A percentile compares a stretch with the other conserved stretches of the same genome.
Evolutionary conservation across 2,113 vertebrate genomes (phyloP).

Genomic region (Cryptotis parvus): DNA sequence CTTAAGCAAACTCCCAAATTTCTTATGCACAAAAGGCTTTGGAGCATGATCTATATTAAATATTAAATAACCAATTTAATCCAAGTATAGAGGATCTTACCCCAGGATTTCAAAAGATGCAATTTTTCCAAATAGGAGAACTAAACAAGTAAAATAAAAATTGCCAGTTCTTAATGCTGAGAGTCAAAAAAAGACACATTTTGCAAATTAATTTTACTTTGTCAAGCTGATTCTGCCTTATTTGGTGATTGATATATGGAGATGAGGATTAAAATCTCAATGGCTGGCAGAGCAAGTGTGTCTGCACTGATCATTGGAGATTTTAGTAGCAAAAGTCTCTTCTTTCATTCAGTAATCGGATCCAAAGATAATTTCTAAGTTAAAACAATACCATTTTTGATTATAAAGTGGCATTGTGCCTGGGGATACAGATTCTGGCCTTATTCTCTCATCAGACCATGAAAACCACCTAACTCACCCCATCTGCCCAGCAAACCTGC

Average conservation of each 20-base stretch:
- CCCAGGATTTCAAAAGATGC: constrained; percentile 20
- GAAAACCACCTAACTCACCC: neutral
- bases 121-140: constrained; percentile 44
- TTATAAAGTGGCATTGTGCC: neutral
- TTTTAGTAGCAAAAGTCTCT: neutral
- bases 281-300: neutral
- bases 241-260: neutral
- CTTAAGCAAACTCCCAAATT: constrained; percentile 76
- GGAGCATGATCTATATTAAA: neutral
- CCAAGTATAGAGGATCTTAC: constrained; percentile 21
- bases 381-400: neutral
- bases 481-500: neutral
- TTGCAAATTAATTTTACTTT: constrained; percentile 49
- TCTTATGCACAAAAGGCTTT: neutral
- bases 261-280: neutral
- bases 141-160: constrained; percentile 16
- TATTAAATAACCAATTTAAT: constrained; percentile 9
- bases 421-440: no score
- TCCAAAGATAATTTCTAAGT: constrained; percentile 5
- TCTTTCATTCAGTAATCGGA: constrained; percentile 3
- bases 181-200: constrained; percentile 44
- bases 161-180: constrained; percentile 24
- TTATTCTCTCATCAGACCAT: neutral
- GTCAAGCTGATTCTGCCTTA: neutral
- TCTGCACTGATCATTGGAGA: neutral